A percentile compares a stretch with the other conserved stretches of the same genome.
Evolutionary conservation across 2,888 invertebrate genomes (phyloP).

Genomic region (Pyrocoelia pectoralis): DNA sequence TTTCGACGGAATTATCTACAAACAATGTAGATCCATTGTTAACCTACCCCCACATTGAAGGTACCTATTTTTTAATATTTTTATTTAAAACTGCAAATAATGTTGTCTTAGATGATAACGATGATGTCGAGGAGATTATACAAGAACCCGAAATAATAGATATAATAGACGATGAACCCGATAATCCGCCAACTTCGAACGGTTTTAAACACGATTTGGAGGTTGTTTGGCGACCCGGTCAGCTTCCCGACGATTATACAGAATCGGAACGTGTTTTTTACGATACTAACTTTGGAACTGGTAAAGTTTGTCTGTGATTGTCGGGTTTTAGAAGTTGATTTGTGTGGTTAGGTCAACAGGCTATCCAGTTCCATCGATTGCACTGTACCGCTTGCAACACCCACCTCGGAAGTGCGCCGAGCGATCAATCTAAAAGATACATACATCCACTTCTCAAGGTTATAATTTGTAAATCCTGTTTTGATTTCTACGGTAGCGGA

Average conservation of each 20-base stretch:
- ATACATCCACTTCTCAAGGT: conserved; percentile 79
- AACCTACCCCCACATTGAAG: not conserved
- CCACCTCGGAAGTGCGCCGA: conserved; percentile 76
- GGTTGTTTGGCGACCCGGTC: conserved; percentile 11
- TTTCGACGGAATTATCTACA: not conserved
- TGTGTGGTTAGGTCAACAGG: conserved; percentile 63
- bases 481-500: conserved; percentile 81
- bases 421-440: conserved; percentile 69
- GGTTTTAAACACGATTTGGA: not conserved
- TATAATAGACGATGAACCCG: not conserved
- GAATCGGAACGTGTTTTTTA: conserved; percentile 34
- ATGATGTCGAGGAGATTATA: not conserved
- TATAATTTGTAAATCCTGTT: conserved; percentile 75
- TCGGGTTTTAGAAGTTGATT: too few relatives aligned
- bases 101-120: not conserved
- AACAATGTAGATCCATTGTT: not conserved
- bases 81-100: too few relatives aligned
- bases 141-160: not conserved
- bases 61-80: not conserved
- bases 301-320: conserved; percentile 30
- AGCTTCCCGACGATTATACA: conserved; percentile 39
- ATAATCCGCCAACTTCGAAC: not conserved
- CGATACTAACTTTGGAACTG: conserved; percentile 30
- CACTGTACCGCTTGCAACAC: conserved; percentile 80
- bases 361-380: conserved; percentile 66